A percentile compares a stretch with the other conserved stretches of the same genome.
Conservation (phyloP, 2,888 invertebrate species). For the Ditylenchus weischeri region DNA sequence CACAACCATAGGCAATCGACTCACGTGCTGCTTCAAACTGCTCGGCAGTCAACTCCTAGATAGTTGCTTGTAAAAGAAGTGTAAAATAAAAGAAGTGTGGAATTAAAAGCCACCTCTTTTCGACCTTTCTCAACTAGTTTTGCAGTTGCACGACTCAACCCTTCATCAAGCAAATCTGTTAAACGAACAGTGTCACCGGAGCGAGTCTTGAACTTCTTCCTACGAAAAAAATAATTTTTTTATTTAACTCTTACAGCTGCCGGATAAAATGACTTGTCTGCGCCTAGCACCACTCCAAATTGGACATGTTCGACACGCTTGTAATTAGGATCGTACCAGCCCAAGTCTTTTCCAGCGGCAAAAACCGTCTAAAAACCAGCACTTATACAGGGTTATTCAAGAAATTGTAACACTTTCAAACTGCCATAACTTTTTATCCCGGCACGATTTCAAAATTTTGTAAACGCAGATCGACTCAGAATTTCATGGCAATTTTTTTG, state of each 20-base stretch:
- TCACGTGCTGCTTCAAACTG: slow-evolving; percentile 60
- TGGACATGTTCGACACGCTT: slow-evolving; percentile 82
- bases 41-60: slow-evolving; percentile 44
- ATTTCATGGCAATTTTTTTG: too few species aligned
- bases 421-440: too few species aligned
- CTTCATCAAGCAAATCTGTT: slow-evolving; percentile 84
- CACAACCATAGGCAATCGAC: slow-evolving; percentile 93
- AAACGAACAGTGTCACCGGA: slow-evolving; percentile 91
- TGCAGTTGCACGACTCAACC: slow-evolving; percentile 60
- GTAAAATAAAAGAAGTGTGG: neutral
- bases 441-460: too few species aligned
- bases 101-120: slow-evolving; percentile 58
- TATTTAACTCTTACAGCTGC: neutral
- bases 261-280: slow-evolving; percentile 70
- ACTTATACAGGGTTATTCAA: neutral
- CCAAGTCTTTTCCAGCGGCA: slow-evolving; percentile 73
- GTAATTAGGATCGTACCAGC: slow-evolving; percentile 69
- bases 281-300: slow-evolving; percentile 94
- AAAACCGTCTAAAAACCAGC: slow-evolving; percentile 66
- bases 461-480: too few species aligned
- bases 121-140: slow-evolving; percentile 62
- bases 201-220: slow-evolving; percentile 96
- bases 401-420: too few species aligned
- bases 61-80: neutral
- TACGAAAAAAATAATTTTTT: slow-evolving; percentile 35